phyloP scores from a whole-genome alignment of 64 coral and sea anemone species.

The Porites australiensis region DNA sequence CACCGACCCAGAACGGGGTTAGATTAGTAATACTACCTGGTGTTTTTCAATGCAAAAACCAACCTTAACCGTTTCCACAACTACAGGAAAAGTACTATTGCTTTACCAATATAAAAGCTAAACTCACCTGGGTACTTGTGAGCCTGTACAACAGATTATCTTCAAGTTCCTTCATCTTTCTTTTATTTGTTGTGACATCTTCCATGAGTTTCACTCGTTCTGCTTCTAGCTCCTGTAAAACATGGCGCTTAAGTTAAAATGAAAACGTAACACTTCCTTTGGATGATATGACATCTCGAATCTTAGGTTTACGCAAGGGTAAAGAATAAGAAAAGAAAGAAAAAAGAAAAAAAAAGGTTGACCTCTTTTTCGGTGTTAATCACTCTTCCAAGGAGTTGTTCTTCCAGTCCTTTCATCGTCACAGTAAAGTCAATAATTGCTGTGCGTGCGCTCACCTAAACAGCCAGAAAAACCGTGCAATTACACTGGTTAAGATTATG shows the following conservation, averaged over 20 bases:
- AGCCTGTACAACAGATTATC: constrained; percentile 91
- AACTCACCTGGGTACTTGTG: constrained; percentile 84
- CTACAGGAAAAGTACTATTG: too few species aligned
- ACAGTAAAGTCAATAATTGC: constrained; percentile 99
- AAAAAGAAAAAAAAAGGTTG: too few species aligned
- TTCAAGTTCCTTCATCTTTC: constrained; percentile 96
- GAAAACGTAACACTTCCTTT: too few species aligned
- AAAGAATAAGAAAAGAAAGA: not conserved
- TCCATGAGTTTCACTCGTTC: constrained; percentile 92
- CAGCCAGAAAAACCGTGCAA: not conserved
- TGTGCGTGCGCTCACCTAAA: constrained; percentile 96
- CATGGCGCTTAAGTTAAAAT: too few species aligned
- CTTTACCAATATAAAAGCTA: too few species aligned
- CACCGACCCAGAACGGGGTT: too few species aligned
- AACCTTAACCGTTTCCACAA: too few species aligned
- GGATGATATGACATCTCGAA: too few species aligned
- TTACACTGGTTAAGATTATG: too few species aligned
- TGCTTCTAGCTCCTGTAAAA: constrained; percentile 79
- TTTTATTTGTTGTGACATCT: constrained; percentile 89
- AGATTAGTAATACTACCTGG: too few species aligned
- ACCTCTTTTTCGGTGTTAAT: constrained; percentile 99
- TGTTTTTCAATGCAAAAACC: too few species aligned
- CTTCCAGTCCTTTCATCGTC: constrained; percentile 99
- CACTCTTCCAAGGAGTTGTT: constrained; percentile 93
- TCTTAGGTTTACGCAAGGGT: not conserved